A percentile compares a stretch with the other conserved stretches of the same genome.
These are phyloP conservation scores for Adelosebastes latens DNA, from an alignment of 2,797 vertebrate genomes.

Conservation along the genomic window DNA sequence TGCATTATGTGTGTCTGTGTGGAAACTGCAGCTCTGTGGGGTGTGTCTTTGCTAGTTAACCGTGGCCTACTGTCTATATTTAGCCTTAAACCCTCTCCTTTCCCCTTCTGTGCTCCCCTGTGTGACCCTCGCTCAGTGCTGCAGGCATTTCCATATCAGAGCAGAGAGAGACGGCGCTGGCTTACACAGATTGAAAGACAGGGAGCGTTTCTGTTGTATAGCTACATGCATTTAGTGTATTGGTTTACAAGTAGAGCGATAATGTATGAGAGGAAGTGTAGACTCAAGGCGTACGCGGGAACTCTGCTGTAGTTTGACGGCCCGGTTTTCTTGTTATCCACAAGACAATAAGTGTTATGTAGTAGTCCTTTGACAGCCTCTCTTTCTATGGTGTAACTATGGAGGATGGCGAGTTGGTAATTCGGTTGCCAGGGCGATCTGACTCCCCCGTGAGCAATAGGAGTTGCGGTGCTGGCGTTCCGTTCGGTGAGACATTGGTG, in stretches of 20 bases:
- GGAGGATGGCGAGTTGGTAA: conserved; percentile 79
- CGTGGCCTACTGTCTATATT: conserved; percentile 81
- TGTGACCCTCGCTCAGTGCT: conserved; percentile 76
- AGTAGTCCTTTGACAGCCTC: conserved; percentile 12
- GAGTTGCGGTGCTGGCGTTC: conserved; percentile 33
- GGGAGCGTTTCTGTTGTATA: conserved; percentile 15
- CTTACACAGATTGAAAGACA: conserved; percentile 44
- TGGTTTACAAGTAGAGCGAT: neutral
- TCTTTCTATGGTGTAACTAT: conserved; percentile 64
- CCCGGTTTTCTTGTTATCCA: neutral
- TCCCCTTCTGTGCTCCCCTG: conserved; percentile 61
- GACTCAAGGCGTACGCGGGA: neutral
- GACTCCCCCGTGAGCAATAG: conserved; percentile 56
- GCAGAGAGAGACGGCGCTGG: conserved; percentile 58
- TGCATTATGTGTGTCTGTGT: conserved; percentile 35
- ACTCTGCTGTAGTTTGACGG: conserved; percentile 1
- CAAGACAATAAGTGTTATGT: conserved; percentile 20
- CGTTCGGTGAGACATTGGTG: conserved; percentile 74
- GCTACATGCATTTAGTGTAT: conserved; percentile 13
- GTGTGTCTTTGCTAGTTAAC: conserved; percentile 77
- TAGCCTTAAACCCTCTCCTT: conserved; percentile 74
- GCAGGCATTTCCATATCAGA: conserved; percentile 85
- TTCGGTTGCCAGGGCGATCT: conserved; percentile 80
- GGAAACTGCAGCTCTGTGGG: conserved; percentile 61
- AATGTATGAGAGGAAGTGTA: neutral